phyloP scores from a whole-genome alignment of 1,140 invertebrate genomes.

The Drosophila ogumai region DNA sequence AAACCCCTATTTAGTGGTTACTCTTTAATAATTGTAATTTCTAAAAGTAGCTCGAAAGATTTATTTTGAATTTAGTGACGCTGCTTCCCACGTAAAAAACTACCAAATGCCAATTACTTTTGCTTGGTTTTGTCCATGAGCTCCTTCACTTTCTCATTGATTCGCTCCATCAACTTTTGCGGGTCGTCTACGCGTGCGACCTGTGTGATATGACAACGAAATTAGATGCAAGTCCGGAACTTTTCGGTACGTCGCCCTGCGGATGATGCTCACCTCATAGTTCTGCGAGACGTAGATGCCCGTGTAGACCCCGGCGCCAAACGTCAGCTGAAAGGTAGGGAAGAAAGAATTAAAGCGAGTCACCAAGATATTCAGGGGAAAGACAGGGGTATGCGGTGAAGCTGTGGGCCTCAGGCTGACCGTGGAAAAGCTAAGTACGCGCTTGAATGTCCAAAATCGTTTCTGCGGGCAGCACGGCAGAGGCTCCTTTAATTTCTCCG shows the following conservation, averaged over 20 bases:
- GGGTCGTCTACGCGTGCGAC: constrained; percentile 93
- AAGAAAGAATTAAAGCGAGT: not conserved
- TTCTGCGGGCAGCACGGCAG: constrained; percentile 50
- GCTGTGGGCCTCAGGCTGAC: constrained; percentile 35
- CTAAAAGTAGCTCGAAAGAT: constrained; percentile 2
- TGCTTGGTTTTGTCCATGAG: constrained; percentile 88
- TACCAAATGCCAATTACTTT: constrained; percentile 69
- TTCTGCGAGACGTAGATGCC: constrained; percentile 93
- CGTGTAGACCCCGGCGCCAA: constrained; percentile 91
- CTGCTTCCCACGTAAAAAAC: not conserved
- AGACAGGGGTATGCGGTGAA: not conserved
- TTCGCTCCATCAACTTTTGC: constrained; percentile 88
- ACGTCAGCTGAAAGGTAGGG: constrained; percentile 88
- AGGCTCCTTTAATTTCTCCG: constrained; percentile 18
- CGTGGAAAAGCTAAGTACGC: constrained; percentile 36
- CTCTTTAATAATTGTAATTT: not conserved
- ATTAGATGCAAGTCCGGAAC: not conserved
- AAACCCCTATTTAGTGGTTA: not conserved
- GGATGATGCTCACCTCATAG: constrained; percentile 88
- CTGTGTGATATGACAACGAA: constrained; percentile 84
- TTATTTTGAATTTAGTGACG: constrained; percentile 22
- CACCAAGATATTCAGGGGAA: not conserved
- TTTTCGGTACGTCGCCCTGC: not conserved
- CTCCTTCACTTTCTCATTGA: constrained; percentile 86
- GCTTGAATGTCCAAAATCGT: constrained; percentile 41